Conservation (phyloP, 2,113 vertebrate species). For the Aspidoscelis tigris region DNA sequence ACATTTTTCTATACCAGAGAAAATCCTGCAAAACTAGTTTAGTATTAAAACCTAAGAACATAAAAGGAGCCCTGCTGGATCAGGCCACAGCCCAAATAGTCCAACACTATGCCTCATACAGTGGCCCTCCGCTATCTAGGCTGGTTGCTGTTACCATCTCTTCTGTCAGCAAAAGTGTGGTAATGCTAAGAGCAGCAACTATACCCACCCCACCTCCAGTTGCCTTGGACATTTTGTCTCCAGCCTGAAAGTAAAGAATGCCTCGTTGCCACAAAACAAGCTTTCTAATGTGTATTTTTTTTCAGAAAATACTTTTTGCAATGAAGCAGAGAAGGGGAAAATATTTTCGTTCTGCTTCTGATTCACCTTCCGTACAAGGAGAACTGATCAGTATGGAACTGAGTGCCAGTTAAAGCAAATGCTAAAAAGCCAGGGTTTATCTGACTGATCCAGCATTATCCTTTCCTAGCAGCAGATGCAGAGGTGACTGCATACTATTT, state of each 20-base stretch:
- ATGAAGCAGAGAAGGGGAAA: not conserved
- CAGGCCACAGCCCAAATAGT: too few species aligned
- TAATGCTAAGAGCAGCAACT: not conserved
- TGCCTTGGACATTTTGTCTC: not conserved
- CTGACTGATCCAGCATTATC: slow-evolving; percentile 2
- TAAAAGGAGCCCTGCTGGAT: too few species aligned
- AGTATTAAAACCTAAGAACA: not conserved
- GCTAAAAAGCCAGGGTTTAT: not conserved
- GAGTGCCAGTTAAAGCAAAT: not conserved
- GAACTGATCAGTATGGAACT: not conserved
- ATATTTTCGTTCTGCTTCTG: not conserved
- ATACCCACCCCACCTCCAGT: not conserved
- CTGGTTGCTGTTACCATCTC: too few species aligned
- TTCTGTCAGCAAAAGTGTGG: too few species aligned
- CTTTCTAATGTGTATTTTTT: not conserved
- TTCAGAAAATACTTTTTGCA: too few species aligned
- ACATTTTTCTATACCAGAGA: not conserved
- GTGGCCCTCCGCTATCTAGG: too few species aligned
- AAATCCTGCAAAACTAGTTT: not conserved
- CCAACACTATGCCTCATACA: too few species aligned
- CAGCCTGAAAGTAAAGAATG: not conserved
- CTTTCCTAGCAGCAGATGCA: not conserved
- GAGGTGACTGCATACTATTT: not conserved
- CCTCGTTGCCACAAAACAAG: not conserved
- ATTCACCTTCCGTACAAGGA: not conserved